Base-by-base conservation (phyloP, 2,888 invertebrate species). In the Hydropsyche betteni region DNA sequence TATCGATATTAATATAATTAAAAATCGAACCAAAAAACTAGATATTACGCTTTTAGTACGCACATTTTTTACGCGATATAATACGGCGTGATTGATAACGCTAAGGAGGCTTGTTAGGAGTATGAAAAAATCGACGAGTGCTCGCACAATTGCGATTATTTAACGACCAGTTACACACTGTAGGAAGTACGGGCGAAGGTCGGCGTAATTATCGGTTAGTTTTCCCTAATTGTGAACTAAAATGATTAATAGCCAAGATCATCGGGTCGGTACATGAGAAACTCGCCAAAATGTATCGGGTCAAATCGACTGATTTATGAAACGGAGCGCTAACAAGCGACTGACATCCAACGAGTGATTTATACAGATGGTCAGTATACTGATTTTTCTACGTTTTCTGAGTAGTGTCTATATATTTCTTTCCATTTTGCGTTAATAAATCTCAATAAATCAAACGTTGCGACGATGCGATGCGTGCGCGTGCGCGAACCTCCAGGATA, bases 121-220 rank as follows among this genome's bases (percentile, higher is more conserved):
- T 61, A 7, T 33, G 12, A 16, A 33, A 44, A 44, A 44, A 44
- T 44, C 61, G 34, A 36, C 36, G 10, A 64, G 61, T 16, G 12
- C 12, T 5, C 33, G 33, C 61, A 33, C 16, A 61, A 61, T 61
- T 64, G 64, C 12, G 64, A 36, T 64, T 44, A 64, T 64, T 33
- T 36, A 64, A 24, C 36, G 64, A 6, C 64, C 34, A 33, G 64
- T 64, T 64, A 64, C 12, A 12, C 12, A 33, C 12, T 64, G 34
- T 64, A 64, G 64, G 64, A 64, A 64, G 36, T 64, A 34, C 36
- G 8, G 44, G 12, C 36, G 36, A 64, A 64, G 64, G 64, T 64
- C 34, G 34, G n/a, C 64, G 64, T 64, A 64, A 64, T 64, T 64
- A 64, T 64, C 64, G 64, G 64, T 64, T 64, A 64, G 64, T 64